A percentile compares a stretch with the other conserved stretches of the same genome.
These are phyloP conservation scores for Uloborus diversus DNA, from an alignment of 1,140 invertebrate genomes.

Conservation along the genomic window DNA sequence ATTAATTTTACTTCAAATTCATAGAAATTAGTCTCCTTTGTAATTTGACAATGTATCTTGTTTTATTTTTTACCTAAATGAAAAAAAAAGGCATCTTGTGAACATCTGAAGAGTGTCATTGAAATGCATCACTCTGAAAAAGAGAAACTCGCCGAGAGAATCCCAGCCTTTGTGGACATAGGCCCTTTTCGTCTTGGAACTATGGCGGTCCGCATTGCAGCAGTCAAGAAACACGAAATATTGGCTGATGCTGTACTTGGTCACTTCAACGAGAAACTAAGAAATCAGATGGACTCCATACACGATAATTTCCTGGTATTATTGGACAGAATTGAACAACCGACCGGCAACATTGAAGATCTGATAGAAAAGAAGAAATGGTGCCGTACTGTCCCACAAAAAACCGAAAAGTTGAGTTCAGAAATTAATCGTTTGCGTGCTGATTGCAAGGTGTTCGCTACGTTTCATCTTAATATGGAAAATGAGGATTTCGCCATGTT, in stretches of 20 bases:
- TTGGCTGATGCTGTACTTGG: slow-evolving; percentile 3
- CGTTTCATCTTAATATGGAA: slow-evolving; percentile 18
- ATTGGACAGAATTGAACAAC: slow-evolving; percentile 25
- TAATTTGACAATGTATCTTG: too few species aligned
- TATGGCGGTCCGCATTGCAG: not conserved
- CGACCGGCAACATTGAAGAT: slow-evolving; percentile 29
- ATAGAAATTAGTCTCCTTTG: too few species aligned
- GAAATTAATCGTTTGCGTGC: not conserved
- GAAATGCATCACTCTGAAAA: slow-evolving; percentile 9
- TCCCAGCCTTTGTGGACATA: slow-evolving; percentile 19
- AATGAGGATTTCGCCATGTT: slow-evolving; percentile 21
- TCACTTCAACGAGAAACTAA: slow-evolving; percentile 18
- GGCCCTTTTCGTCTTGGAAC: slow-evolving; percentile 24
- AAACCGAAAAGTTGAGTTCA: slow-evolving; percentile 15
- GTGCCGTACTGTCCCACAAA: slow-evolving; percentile 16
- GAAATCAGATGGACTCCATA: slow-evolving; percentile 10
- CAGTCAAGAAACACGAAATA: slow-evolving; percentile 20
- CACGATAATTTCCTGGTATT: slow-evolving; percentile 26
- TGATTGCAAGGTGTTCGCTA: not conserved
- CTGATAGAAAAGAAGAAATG: slow-evolving; percentile 28
- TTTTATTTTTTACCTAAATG: too few species aligned
- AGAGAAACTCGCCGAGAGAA: not conserved
- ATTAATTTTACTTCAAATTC: too few species aligned
- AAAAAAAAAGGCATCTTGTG: not conserved
- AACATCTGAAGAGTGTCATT: slow-evolving; percentile 5